These are phyloP conservation scores for Nymphalis urticae DNA, from an alignment of 2,888 invertebrate genomes.

Conservation along the genomic window DNA sequence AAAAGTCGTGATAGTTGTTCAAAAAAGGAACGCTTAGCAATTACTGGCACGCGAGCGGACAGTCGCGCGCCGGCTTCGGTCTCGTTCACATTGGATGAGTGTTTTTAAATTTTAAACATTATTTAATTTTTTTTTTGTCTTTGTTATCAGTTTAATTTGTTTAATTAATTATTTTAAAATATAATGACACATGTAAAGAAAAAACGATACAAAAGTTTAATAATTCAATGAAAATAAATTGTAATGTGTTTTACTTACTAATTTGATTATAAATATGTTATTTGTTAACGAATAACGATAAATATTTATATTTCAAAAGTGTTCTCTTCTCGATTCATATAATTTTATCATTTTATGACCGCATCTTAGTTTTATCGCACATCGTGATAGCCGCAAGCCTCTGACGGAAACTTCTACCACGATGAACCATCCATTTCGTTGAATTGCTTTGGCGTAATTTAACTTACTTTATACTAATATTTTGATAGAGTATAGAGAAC, in stretches of 20 bases:
- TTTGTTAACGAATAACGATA: background rate
- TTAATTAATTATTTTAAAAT: too few relatives aligned
- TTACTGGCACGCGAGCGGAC: slow-evolving; percentile 80
- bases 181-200: too few relatives aligned
- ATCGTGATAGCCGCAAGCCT: slow-evolving; percentile 38
- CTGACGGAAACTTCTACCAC: slow-evolving; percentile 28
- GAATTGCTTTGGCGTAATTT: slow-evolving; percentile 13
- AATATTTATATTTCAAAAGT: background rate
- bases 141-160: too few relatives aligned
- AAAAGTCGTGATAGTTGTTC: slow-evolving; percentile 81
- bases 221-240: too few relatives aligned
- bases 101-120: background rate
- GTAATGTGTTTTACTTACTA: too few relatives aligned
- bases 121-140: background rate
- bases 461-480: slow-evolving; percentile 9
- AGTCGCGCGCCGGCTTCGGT: slow-evolving; percentile 72
- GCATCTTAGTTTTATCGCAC: slow-evolving; percentile 26
- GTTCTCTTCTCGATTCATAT: background rate
- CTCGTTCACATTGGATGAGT: slow-evolving; percentile 53
- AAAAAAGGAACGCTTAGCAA: slow-evolving; percentile 77
- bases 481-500: background rate
- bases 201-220: too few relatives aligned
- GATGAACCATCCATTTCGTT: slow-evolving; percentile 25
- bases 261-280: too few relatives aligned
- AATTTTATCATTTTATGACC: slow-evolving; percentile 20